Base-by-base conservation (phyloP, 2,797 vertebrate species). In the Pampus argenteus region DNA sequence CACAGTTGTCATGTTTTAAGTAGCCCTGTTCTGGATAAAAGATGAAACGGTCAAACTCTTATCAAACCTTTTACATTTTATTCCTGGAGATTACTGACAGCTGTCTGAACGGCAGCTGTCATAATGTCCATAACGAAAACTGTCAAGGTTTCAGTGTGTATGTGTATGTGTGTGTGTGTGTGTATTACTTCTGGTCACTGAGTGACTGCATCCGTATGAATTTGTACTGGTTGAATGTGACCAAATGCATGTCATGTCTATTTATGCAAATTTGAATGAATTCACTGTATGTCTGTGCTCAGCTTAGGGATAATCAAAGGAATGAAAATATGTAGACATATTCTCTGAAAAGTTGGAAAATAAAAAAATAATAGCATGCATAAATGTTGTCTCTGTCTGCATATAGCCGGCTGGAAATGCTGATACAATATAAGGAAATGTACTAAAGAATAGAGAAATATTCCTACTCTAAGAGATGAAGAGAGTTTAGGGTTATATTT, bases 1-100 rank as follows among this genome's bases (percentile, higher is more conserved):
- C 78, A 88, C 83, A 88, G 56, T 74, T 83, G 11, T 38, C 61
- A 87, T 76, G 76, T 87, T 91, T 94, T 93, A 92, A 90, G 80
- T 90, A 83, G 78, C 91, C 87, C 91, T 90, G 74, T 88, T 92
- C 89, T 91, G 79, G 87, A 89, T 84, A 75, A 76, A 77, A 87
- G 81, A 81, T 86, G 74, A 82, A 91, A 90, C 89, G 69, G 78
- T 92, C 82, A 87, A 86, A 86, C 54, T 74, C 66, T 80, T 85
- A 84, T 71, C 66, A 86, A 77, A 88, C 88, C 88, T 94, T 94
- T 93, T 93, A 92, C 86, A 87, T 95, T 95, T 95, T 95, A 93
- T 93, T 94, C 84, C 76, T 86, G 85, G 87, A 79, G 84, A 91
- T 94, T 87, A 83, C 77, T 88, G 87, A 81, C 38, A 52, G 89